These are phyloP conservation scores for Mustela nigripes DNA, from an alignment of 2,113 vertebrate genomes.

Conservation along the genomic window DNA sequence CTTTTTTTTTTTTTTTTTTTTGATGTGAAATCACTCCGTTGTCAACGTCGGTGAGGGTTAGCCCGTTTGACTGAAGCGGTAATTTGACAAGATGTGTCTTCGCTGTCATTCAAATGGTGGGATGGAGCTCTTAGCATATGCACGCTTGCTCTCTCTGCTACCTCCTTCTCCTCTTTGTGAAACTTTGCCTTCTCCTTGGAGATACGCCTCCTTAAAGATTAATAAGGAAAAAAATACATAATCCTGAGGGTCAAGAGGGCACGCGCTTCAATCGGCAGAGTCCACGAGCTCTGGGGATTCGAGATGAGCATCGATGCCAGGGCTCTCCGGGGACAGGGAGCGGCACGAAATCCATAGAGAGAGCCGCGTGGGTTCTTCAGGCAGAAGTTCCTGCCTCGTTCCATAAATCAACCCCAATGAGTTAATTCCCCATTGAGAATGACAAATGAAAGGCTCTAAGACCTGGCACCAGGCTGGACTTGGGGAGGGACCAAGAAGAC, in stretches of 20 bases:
- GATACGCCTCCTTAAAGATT: slow-evolving; percentile 68
- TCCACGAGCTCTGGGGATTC: slow-evolving; percentile 5
- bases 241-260: slow-evolving; percentile 85
- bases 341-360: not conserved
- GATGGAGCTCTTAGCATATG: not conserved
- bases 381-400: slow-evolving; percentile 82
- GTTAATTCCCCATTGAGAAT: slow-evolving; percentile 85
- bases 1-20: not conserved
- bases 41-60: slow-evolving; percentile 27
- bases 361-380: not conserved
- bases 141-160: slow-evolving; percentile 36
- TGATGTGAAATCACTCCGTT: slow-evolving; percentile 68
- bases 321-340: not conserved
- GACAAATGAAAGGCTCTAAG: slow-evolving; percentile 69
- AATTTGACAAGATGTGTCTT: slow-evolving; percentile 82
- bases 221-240: not conserved
- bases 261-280: slow-evolving; percentile 76
- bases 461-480: not conserved
- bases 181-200: slow-evolving; percentile 61
- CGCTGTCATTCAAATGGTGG: slow-evolving; percentile 79
- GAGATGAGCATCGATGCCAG: not conserved
- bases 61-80: slow-evolving; percentile 78
- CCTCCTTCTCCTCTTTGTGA: slow-evolving; percentile 63
- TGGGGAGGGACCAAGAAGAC: slow-evolving; percentile 51
- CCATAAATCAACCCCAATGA: slow-evolving; percentile 84